These are phyloP conservation scores for Trichogramma evanescens DNA, from an alignment of 2,888 invertebrate species.

Conservation along the genomic window DNA sequence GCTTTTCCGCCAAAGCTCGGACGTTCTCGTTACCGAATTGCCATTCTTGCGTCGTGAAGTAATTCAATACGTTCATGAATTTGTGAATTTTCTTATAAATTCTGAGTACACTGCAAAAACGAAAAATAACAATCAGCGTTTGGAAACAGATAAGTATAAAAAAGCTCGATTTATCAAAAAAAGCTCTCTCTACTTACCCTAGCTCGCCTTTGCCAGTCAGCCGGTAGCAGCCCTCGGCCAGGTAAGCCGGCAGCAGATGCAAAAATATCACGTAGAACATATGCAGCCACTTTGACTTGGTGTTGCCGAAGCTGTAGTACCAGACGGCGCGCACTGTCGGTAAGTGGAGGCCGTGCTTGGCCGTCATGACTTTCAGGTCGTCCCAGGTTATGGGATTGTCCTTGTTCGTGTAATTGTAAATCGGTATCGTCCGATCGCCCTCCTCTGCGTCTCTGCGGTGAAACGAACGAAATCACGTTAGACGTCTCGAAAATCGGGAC, in stretches of 20 bases:
- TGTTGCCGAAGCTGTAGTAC: slow-evolving; percentile 61
- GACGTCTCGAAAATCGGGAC: too few species aligned
- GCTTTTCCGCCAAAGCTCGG: slow-evolving; percentile 52
- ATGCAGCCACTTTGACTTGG: slow-evolving; percentile 53
- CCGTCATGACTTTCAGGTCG: slow-evolving; percentile 55
- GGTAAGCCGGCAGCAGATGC: slow-evolving; percentile 58
- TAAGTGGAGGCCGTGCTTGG: slow-evolving; percentile 53
- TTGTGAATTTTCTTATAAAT: slow-evolving; percentile 70
- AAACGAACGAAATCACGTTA: too few species aligned
- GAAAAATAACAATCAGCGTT: not conserved
- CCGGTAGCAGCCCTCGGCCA: slow-evolving; percentile 51
- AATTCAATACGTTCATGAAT: slow-evolving; percentile 65
- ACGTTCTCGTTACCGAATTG: slow-evolving; percentile 60
- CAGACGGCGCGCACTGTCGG: slow-evolving; percentile 64
- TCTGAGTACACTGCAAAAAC: slow-evolving; percentile 59
- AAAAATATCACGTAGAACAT: slow-evolving; percentile 54
- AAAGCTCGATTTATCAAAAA: not conserved
- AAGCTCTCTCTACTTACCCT: slow-evolving; percentile 2
- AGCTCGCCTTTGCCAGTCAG: slow-evolving; percentile 43
- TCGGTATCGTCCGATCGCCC: slow-evolving; percentile 50
- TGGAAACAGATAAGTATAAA: not conserved
- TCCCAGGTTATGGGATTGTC: slow-evolving; percentile 80
- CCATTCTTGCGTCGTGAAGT: slow-evolving; percentile 77
- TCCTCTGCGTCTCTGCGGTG: too few species aligned
- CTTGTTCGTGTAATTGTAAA: slow-evolving; percentile 82